Evolutionary conservation across 1,140 invertebrate species (phyloP).

Genomic region (Drosophila virilis): DNA sequence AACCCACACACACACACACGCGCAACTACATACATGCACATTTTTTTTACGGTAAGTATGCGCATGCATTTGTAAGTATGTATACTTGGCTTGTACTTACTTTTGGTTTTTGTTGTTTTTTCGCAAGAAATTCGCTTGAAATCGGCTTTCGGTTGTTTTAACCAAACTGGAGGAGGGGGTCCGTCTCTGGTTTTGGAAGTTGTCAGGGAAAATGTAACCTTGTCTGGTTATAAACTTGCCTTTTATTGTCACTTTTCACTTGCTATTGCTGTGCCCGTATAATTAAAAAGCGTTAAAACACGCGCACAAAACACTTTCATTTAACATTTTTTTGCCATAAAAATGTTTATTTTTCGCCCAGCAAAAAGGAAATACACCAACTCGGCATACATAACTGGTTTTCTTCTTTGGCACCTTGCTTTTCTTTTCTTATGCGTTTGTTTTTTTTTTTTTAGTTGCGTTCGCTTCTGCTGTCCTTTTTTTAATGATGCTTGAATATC

Average conservation of each 20-base stretch:
- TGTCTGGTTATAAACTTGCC: conserved; percentile 34
- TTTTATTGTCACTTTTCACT: conserved; percentile 37
- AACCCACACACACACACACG: conserved; percentile 46
- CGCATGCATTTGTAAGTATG: conserved; percentile 51
- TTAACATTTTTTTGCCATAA: conserved; percentile 57
- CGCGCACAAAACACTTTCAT: conserved; percentile 68
- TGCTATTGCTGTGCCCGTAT: conserved; percentile 37
- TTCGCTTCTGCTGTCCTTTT: conserved; percentile 10
- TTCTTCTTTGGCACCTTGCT: conserved; percentile 47
- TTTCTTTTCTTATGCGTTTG: conserved; percentile 23
- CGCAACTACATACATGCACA: neutral
- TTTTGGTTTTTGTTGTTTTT: conserved; percentile 37
- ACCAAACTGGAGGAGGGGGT: conserved; percentile 11
- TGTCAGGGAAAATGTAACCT: conserved; percentile 38
- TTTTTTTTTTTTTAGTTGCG: conserved; percentile 1
- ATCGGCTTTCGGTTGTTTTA: conserved; percentile 41
- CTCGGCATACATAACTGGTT: conserved; percentile 67
- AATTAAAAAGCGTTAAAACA: conserved; percentile 54
- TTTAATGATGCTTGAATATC: neutral
- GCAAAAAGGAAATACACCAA: conserved; percentile 63
- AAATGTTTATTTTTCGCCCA: conserved; percentile 49
- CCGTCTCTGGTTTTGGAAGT: conserved; percentile 22
- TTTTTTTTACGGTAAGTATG: conserved; percentile 27
- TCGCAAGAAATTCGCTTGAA: conserved; percentile 54
- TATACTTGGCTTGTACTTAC: conserved; percentile 68